phyloP scores from a whole-genome alignment of 2,797 vertebrate species.

The Knipowitschia caucasica region DNA sequence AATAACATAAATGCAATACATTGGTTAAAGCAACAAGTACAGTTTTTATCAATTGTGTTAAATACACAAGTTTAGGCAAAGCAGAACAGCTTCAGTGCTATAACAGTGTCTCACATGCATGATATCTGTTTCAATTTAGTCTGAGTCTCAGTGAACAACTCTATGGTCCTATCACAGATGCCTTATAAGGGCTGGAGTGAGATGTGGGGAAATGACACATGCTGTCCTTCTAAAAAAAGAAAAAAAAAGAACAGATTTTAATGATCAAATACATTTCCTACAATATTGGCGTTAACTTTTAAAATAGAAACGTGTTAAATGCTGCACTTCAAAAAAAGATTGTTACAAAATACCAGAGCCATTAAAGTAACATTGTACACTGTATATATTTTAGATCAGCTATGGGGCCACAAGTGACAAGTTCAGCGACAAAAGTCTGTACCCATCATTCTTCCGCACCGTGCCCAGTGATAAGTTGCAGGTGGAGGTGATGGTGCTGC shows the following conservation, averaged over 20 bases:
- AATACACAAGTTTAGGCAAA: neutral
- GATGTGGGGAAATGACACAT: no score
- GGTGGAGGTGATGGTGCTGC: constrained; percentile 65
- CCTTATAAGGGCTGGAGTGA: no score
- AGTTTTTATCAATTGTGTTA: neutral
- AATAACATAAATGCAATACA: no score
- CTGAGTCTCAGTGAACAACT: no score
- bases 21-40: neutral
- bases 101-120: no score
- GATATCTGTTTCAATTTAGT: no score
- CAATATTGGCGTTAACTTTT: neutral
- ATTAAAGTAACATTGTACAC: neutral
- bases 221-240: no score
- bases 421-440: constrained; percentile 77
- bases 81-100: no score
- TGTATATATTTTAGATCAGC: constrained; percentile 80
- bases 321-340: neutral
- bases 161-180: no score
- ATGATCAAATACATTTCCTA: no score
- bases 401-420: constrained; percentile 80
- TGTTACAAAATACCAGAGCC: neutral
- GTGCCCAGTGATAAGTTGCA: constrained; percentile 82
- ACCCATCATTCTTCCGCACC: constrained; percentile 88
- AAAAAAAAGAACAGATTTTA: no score
- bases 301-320: neutral